Evolutionary conservation across 2,888 invertebrate genomes (phyloP).

Genomic region (Pollenia amentaria): DNA sequence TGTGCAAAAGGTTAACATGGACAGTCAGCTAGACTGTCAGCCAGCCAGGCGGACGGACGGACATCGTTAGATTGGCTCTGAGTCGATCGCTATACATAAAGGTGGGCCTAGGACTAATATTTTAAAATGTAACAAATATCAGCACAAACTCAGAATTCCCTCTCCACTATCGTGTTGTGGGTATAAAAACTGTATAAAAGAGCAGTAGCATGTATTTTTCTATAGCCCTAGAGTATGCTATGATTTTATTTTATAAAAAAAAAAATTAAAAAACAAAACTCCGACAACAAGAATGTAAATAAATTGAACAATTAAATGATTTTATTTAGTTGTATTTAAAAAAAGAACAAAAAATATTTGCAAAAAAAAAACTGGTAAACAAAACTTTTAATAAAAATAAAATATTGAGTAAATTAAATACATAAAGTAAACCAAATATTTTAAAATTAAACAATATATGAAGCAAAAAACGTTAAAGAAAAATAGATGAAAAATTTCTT

Average conservation of each 20-base stretch:
- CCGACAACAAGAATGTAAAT: conserved; percentile 50
- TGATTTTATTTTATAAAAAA: conserved; percentile 44
- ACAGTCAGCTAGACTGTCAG: too few relatives aligned
- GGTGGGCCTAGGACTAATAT: too few relatives aligned
- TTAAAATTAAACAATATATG: conserved; percentile 12
- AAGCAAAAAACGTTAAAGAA: neutral
- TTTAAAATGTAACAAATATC: too few relatives aligned
- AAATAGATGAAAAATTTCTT: neutral
- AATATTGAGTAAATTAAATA: conserved; percentile 55
- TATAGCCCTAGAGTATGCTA: conserved; percentile 53
- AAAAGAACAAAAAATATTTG: neutral
- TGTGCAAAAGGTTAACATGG: too few relatives aligned
- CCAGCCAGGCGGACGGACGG: too few relatives aligned
- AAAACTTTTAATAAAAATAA: conserved; percentile 53
- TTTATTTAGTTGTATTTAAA: conserved; percentile 44
- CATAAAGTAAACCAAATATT: conserved; percentile 6
- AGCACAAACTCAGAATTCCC: too few relatives aligned
- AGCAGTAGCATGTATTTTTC: neutral
- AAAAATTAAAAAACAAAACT: conserved; percentile 6
- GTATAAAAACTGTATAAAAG: neutral
- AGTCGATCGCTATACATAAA: too few relatives aligned
- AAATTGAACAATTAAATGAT: conserved; percentile 65
- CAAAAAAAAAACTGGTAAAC: conserved; percentile 24
- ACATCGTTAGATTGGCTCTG: too few relatives aligned
- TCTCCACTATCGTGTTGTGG: too few relatives aligned